A percentile compares a stretch with the other conserved stretches of the same genome.
Conservation (phyloP, 2,797 vertebrate genomes). For the Anniella stebbinsi region DNA sequence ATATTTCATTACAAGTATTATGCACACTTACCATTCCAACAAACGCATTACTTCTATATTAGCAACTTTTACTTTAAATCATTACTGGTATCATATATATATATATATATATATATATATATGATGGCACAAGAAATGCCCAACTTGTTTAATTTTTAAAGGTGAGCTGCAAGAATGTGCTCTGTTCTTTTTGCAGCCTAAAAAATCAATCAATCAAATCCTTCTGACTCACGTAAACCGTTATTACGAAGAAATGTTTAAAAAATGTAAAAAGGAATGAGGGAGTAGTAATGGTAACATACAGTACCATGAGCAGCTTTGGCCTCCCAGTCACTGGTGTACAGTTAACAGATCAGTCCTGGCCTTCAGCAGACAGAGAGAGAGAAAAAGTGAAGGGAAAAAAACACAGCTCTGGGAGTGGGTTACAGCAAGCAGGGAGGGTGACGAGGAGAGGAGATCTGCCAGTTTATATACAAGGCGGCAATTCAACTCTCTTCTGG, state of each 20-base stretch:
- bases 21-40: conserved; percentile 37
- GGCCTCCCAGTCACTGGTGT: conserved; percentile 86
- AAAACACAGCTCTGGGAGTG: conserved; percentile 58
- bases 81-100: conserved; percentile 39
- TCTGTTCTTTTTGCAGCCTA: conserved; percentile 55
- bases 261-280: conserved; percentile 87
- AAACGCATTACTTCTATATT: conserved; percentile 36
- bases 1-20: conserved; percentile 60
- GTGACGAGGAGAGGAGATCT: conserved; percentile 46
- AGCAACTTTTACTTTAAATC: conserved; percentile 59
- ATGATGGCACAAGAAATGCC: conserved; percentile 43
- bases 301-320: conserved; percentile 93
- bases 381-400: neutral
- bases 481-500: conserved; percentile 76
- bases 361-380: conserved; percentile 79
- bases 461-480: conserved; percentile 77
- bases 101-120: conserved; percentile 50
- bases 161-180: conserved; percentile 7
- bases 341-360: conserved; percentile 85
- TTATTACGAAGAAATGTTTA: conserved; percentile 73
- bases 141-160: neutral
- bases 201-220: conserved; percentile 59
- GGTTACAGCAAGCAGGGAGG: conserved; percentile 48
- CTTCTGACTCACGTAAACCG: conserved; percentile 71
- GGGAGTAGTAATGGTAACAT: conserved; percentile 95